These are phyloP conservation scores for Enteromius viviparus DNA, from an alignment of 2,797 vertebrate species.

Conservation along the genomic window DNA sequence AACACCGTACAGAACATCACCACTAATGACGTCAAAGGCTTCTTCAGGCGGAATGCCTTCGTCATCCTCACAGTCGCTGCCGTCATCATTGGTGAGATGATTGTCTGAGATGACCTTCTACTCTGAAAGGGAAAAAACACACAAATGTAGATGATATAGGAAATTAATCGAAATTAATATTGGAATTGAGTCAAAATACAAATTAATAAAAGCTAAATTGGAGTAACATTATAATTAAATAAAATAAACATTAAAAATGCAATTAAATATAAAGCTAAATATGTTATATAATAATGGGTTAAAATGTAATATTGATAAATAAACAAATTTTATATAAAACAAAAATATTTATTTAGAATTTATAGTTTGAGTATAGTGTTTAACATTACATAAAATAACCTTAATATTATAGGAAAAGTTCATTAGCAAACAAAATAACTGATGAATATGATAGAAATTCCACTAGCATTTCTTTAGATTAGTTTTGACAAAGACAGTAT, in stretches of 20 bases:
- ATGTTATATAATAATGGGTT: not conserved
- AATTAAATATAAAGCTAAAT: not conserved
- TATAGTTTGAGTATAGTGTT: not conserved
- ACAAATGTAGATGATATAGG: not conserved
- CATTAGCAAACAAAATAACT: too few species aligned
- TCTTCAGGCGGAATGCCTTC: constrained; percentile 88
- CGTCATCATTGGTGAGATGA: constrained; percentile 88
- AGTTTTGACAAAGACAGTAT: not conserved
- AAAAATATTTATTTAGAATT: not conserved
- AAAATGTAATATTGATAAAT: not conserved
- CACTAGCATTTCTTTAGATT: not conserved
- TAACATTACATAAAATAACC: too few species aligned
- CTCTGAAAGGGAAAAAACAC: not conserved
- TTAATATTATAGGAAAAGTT: too few species aligned
- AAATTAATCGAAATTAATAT: not conserved
- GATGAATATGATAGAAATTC: not conserved
- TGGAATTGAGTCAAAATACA: not conserved
- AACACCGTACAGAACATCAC: constrained; percentile 87
- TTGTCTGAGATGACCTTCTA: not conserved
- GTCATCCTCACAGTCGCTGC: constrained; percentile 89
- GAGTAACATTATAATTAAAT: not conserved
- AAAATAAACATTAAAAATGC: not conserved
- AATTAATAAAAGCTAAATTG: not conserved
- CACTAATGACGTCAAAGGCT: constrained; percentile 84
- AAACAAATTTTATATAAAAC: not conserved